Evolutionary conservation across 2,888 invertebrate genomes (phyloP).

Genomic region (Melitaea athalia): DNA sequence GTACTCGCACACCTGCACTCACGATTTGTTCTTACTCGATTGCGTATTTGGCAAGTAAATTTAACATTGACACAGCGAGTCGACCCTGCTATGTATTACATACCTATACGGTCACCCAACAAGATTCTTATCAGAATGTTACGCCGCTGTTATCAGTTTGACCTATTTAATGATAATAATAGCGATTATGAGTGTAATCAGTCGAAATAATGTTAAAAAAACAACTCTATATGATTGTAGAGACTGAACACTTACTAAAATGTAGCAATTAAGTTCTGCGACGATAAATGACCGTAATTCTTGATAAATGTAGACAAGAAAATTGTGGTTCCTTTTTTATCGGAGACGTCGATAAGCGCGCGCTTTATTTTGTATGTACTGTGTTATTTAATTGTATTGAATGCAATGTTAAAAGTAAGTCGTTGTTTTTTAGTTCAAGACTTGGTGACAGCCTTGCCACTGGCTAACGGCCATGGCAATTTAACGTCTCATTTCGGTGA

Average conservation of each 20-base stretch:
- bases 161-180: slow-evolving; percentile 69
- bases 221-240: slow-evolving; percentile 23
- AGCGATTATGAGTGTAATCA: slow-evolving; percentile 58
- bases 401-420: slow-evolving; percentile 79
- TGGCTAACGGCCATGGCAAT: slow-evolving; percentile 82
- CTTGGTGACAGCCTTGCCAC: slow-evolving; percentile 82
- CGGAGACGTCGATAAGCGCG: slow-evolving; percentile 38
- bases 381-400: slow-evolving; percentile 55
- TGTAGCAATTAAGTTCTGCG: slow-evolving; percentile 27
- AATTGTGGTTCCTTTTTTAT: slow-evolving; percentile 36
- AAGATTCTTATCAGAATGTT: slow-evolving; percentile 76
- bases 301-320: slow-evolving; percentile 28
- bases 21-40: slow-evolving; percentile 58
- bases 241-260: slow-evolving; percentile 28
- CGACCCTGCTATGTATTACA: slow-evolving; percentile 57
- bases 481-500: slow-evolving; percentile 82
- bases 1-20: slow-evolving; percentile 51
- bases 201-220: slow-evolving; percentile 33
- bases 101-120: slow-evolving; percentile 60
- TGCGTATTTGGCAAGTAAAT: slow-evolving; percentile 73
- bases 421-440: slow-evolving; percentile 83
- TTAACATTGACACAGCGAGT: slow-evolving; percentile 75
- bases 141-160: slow-evolving; percentile 71
- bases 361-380: slow-evolving; percentile 39
- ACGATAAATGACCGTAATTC: slow-evolving; percentile 30